A percentile compares a stretch with the other conserved stretches of the same genome.
phyloP scores from a whole-genome alignment of 2,113 vertebrate species.

The Callopanchax toddi region DNA sequence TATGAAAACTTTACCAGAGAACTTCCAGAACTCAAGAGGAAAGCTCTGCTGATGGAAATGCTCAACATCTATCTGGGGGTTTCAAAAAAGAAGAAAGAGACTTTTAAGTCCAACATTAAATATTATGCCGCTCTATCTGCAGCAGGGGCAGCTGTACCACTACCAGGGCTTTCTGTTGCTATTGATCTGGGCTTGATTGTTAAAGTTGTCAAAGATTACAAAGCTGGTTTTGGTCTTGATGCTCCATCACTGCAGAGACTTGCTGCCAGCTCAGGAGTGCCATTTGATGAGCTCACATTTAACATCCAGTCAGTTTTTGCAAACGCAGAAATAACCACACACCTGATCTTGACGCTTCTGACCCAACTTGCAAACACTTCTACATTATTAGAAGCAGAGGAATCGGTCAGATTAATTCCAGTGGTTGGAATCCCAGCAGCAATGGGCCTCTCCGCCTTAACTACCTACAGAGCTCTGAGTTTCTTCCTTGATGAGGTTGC shows the following conservation, averaged over 20 bases:
- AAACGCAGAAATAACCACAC: neutral
- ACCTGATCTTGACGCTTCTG: neutral
- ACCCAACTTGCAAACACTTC: neutral
- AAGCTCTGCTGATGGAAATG: conserved; percentile 3
- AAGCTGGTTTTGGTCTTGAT: neutral
- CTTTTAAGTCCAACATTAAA: neutral
- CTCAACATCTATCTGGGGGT: conserved; percentile 7
- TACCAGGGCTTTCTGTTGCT: neutral
- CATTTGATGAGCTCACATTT: neutral
- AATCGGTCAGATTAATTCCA: neutral
- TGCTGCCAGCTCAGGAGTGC: neutral
- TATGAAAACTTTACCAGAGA: conserved; percentile 2
- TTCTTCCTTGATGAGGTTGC: conserved; percentile 4
- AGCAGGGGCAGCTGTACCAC: neutral
- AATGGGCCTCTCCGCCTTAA: neutral
- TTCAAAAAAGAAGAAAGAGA: conserved; percentile 26
- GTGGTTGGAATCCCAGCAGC: neutral
- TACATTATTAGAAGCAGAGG: conserved; percentile 5
- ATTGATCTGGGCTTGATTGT: accelerated
- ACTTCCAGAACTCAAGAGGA: conserved; percentile 12
- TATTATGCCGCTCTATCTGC: neutral
- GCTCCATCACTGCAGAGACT: neutral
- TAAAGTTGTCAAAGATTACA: accelerated
- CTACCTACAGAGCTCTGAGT: neutral
- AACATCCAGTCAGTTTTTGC: too few species aligned